Percentiles rank a stretch among this genome's conserved stretches.
phyloP scores from a whole-genome alignment of 2,888 invertebrate species.

The Cosmorhoe ocellata region DNA sequence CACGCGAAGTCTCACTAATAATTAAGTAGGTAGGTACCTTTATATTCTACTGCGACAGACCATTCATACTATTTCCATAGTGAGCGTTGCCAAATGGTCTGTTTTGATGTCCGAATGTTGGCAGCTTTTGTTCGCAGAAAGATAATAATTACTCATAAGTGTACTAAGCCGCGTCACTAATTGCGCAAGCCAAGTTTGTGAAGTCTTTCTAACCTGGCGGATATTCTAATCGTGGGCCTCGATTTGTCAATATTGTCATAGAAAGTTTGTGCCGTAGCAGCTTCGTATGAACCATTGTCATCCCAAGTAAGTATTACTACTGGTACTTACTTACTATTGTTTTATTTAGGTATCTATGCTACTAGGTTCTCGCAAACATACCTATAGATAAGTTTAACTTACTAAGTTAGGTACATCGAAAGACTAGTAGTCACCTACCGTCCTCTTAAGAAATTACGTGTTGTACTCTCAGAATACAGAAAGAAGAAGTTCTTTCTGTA shows the following conservation, averaged over 20 bases:
- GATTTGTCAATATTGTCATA: slow-evolving; percentile 25
- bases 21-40: neutral
- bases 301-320: too few species aligned
- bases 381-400: too few species aligned
- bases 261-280: slow-evolving; percentile 21
- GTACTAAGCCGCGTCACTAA: slow-evolving; percentile 8
- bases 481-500: too few species aligned
- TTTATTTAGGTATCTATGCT: too few species aligned
- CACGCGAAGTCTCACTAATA: slow-evolving; percentile 9
- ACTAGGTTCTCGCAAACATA: too few species aligned
- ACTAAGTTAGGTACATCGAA: too few species aligned
- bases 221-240: slow-evolving; percentile 8
- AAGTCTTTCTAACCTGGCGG: slow-evolving; percentile 6
- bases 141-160: slow-evolving; percentile 42
- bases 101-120: slow-evolving; percentile 35
- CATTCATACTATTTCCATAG: slow-evolving; percentile 42
- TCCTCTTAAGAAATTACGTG: too few species aligned
- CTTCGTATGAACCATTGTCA: too few species aligned
- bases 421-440: too few species aligned
- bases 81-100: slow-evolving; percentile 37
- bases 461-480: too few species aligned
- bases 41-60: slow-evolving; percentile 24
- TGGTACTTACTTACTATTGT: too few species aligned
- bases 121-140: slow-evolving; percentile 26
- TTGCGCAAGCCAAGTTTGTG: slow-evolving; percentile 9